A percentile compares a stretch with the other conserved stretches of the same genome.
phyloP scores from a whole-genome alignment of 2,113 vertebrate genomes.

The Falcunculus frontatus region DNA sequence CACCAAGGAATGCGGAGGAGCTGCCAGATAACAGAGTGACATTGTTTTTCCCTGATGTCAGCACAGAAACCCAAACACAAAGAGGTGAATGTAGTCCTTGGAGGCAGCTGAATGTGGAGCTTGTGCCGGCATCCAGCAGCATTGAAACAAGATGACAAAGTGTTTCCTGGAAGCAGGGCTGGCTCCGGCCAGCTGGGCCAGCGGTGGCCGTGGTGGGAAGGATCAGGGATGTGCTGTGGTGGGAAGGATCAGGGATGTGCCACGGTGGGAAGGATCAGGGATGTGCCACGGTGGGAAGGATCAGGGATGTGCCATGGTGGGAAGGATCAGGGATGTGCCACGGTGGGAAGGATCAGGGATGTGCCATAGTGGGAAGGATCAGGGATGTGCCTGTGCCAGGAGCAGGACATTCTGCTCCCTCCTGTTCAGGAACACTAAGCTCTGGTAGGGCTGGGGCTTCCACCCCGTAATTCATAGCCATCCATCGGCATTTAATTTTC shows the following conservation, averaged over 20 bases:
- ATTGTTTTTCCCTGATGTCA: conserved; percentile 74
- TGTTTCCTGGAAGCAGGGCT: conserved; percentile 60
- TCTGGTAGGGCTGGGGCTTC: not conserved
- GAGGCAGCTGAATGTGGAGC: conserved; percentile 58
- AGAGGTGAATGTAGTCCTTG: conserved; percentile 65
- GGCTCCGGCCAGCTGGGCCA: conserved; percentile 5
- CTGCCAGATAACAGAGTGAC: conserved; percentile 51
- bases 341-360: too few relatives aligned
- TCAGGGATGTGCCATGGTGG: too few relatives aligned
- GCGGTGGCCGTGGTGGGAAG: not conserved
- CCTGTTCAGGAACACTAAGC: accelerated
- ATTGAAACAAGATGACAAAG: conserved; percentile 33
- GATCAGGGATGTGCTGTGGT: too few relatives aligned
- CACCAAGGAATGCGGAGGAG: conserved; percentile 39
- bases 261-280: not conserved
- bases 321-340: not conserved
- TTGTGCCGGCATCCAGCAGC: conserved; percentile 53
- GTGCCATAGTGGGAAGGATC: not conserved
- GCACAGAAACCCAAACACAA: conserved; percentile 66
- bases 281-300: too few relatives aligned
- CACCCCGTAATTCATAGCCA: not conserved
- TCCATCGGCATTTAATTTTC: not conserved
- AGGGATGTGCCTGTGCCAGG: not conserved
- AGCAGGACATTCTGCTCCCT: not conserved
- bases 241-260: too few relatives aligned